Evolutionary conservation across 2,888 invertebrate species (phyloP), one percentile per base, ranked within the genome.

Genomic region (Morpho deidamia): DNA sequence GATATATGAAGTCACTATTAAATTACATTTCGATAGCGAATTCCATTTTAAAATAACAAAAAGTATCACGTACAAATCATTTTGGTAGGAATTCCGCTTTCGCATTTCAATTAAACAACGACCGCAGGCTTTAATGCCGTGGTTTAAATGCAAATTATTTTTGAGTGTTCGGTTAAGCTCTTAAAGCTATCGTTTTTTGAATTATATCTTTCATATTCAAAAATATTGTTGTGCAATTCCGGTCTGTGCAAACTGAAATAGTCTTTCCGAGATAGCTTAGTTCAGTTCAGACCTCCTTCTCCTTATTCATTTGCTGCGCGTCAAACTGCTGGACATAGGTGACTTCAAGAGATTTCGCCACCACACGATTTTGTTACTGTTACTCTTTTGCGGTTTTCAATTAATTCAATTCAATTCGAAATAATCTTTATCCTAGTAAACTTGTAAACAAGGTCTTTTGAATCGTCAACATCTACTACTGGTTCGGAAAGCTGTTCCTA

Each of bases 81-180:
- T 56, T 47, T 41, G 39, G 32, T n/a, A 41, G 23, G 23, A 39
- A 51, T 43, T 44, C 11, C 39, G 12, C 35, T 51, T 44, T 43
- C 32, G 39, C 38, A 47, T 51, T 55, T 55, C 47, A 55, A 55
- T 55, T 51, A 46, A 51, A 51, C 41, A 40, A 42, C 47, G 23
- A 44, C 55, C 51, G 46, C 55, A 38, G 46, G 40, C 14, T 55
- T 44, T 52, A 44, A 55, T 51, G 55, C 44, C 37, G 51, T 44
- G 47, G 47, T 47, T 51, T 44, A 51, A 55, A 48, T 40, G 47
- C 44, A 44, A 55, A 55, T 55, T 55, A 43, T 51, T 47, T 51
- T 33, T 32, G 47, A 46, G 37, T 37, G 32, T 46, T 52, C 32
- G 41, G 47, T 41, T 39, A 39, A 51, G 46, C 47, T 37, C 23